phyloP scores from a whole-genome alignment of 2,113 vertebrate species.

The Osmerus eperlanus region DNA sequence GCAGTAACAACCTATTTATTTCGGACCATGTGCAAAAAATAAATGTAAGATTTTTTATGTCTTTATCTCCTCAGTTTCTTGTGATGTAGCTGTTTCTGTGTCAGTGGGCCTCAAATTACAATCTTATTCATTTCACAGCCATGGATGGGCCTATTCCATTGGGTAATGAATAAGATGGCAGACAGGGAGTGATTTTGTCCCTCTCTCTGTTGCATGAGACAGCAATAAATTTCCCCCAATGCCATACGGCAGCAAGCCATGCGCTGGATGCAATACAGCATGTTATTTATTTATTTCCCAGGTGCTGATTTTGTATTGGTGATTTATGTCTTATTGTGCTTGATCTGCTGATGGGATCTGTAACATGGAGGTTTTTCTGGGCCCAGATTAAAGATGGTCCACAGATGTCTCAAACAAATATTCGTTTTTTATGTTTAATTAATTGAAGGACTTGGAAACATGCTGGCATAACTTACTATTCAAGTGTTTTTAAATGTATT shows the following conservation, averaged over 20 bases:
- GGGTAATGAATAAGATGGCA: constrained; percentile 57
- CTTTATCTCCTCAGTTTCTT: constrained; percentile 1
- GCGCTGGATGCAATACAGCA: constrained; percentile 45
- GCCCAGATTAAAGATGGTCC: constrained; percentile 39
- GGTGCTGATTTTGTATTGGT: constrained; percentile 59
- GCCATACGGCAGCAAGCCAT: constrained; percentile 56
- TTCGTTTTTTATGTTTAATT: too few species aligned
- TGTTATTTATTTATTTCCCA: constrained; percentile 67
- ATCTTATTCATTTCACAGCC: constrained; percentile 36
- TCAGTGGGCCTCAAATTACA: constrained; percentile 48
- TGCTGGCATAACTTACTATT: too few species aligned
- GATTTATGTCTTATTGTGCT: constrained; percentile 61
- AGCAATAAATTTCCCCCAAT: constrained; percentile 51
- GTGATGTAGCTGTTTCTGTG: constrained; percentile 48
- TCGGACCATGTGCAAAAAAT: neutral
- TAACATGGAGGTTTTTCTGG: constrained; percentile 45
- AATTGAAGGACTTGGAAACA: too few species aligned
- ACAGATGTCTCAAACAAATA: too few species aligned
- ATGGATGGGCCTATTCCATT: constrained; percentile 40
- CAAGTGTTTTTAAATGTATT: too few species aligned
- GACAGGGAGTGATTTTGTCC: constrained; percentile 40
- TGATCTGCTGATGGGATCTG: constrained; percentile 54
- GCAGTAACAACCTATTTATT: constrained; percentile 46
- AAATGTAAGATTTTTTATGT: constrained; percentile 16
- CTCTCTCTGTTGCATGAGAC: constrained; percentile 45